Conservation (phyloP, 2,113 vertebrate genomes). For the Columba janthina region DNA sequence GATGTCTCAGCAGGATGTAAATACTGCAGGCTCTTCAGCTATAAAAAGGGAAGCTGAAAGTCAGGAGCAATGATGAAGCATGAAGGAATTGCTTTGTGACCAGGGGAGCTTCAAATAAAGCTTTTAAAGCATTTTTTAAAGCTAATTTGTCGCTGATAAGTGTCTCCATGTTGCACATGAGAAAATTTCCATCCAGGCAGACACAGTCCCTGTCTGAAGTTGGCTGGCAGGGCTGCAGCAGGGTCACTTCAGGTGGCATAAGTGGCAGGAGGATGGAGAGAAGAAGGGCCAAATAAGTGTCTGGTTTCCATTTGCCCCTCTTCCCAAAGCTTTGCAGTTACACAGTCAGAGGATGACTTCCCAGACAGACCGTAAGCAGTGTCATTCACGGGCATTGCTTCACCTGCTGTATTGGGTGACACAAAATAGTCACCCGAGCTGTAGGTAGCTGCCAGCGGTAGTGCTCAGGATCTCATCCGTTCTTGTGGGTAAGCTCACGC, state of each 20-base stretch:
- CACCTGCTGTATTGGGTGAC: constrained; percentile 38
- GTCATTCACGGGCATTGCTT: constrained; percentile 3
- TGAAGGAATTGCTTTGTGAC: background rate
- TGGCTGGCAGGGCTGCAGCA: background rate
- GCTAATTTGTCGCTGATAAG: background rate
- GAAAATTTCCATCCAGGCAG: background rate
- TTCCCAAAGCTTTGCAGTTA: background rate
- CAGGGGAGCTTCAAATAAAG: background rate
- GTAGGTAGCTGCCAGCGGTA: background rate
- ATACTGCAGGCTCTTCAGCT: background rate
- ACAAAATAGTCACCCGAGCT: background rate
- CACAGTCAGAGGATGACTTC: background rate
- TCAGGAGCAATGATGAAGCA: fast-evolving
- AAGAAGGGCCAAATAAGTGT: background rate
- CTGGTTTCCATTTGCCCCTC: background rate
- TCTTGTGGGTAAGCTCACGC: background rate
- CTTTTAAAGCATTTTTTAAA: background rate
- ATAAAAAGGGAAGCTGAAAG: background rate
- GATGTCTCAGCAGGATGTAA: background rate
- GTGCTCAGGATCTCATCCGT: background rate
- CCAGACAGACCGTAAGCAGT: background rate
- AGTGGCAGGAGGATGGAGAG: background rate
- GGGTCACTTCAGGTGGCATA: background rate
- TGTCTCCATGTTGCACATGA: background rate
- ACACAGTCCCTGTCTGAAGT: background rate